Conservation (phyloP, 2,113 vertebrate genomes). For the Epinephelus cyanopodus region DNA sequence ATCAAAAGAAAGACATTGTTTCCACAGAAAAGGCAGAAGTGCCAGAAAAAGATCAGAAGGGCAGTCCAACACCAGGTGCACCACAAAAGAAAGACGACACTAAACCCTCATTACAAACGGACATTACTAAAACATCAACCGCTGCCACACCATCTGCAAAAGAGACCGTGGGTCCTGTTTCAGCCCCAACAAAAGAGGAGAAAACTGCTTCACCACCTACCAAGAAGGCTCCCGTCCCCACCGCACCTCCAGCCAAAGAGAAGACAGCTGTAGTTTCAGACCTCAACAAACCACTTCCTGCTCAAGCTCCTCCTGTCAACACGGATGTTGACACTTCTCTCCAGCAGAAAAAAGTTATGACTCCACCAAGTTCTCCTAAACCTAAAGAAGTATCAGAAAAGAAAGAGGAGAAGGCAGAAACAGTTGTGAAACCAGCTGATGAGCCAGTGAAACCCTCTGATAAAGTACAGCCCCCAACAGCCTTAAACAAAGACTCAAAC, state of each 20-base stretch:
- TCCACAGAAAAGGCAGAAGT: constrained; percentile 25
- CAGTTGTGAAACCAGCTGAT: constrained; percentile 36
- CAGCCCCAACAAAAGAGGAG: constrained; percentile 31
- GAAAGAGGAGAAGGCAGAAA: constrained; percentile 34
- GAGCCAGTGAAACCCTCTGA: constrained; percentile 34
- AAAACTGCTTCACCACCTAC: constrained; percentile 14
- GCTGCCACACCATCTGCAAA: not conserved
- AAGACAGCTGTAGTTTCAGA: constrained; percentile 7
- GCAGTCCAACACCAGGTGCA: constrained; percentile 9
- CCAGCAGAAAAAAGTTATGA: constrained; percentile 27
- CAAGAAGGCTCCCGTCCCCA: constrained; percentile 17
- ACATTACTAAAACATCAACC: constrained; percentile 23
- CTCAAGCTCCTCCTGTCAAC: constrained; percentile 14
- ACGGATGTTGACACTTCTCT: constrained; percentile 12
- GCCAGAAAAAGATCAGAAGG: constrained; percentile 35
- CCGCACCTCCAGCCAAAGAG: constrained; percentile 60
- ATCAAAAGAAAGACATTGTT: constrained; percentile 49
- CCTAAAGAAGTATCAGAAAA: constrained; percentile 31
- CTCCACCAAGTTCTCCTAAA: not conserved
- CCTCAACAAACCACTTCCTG: constrained; percentile 19
- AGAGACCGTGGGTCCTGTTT: constrained; percentile 18
- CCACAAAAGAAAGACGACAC: constrained; percentile 40
- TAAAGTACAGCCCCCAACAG: constrained; percentile 34
- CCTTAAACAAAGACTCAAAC: constrained; percentile 62
- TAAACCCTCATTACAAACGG: not conserved